phyloP scores from a whole-genome alignment of 1,140 invertebrate species.

The Panagrolaimus sp. region DNA sequence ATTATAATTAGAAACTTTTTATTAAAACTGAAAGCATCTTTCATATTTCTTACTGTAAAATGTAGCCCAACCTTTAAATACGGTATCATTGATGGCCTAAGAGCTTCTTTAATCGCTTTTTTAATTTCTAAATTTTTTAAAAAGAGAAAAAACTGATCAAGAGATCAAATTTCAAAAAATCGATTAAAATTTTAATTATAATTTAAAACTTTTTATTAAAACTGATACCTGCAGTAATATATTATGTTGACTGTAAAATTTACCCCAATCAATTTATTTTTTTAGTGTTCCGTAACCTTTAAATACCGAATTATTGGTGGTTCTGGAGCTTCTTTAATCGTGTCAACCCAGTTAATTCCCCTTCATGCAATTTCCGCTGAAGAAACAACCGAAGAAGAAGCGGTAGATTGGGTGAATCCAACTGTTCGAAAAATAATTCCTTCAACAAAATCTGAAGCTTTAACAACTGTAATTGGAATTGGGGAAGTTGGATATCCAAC shows the following conservation, averaged over 20 bases:
- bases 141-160: no score
- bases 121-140: no score
- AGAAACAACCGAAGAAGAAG: conserved; percentile 34
- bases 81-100: no score
- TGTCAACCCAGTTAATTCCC: conserved; percentile 40
- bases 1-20: no score
- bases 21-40: no score
- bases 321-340: conserved; percentile 37
- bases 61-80: no score
- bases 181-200: not conserved
- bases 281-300: conserved; percentile 45
- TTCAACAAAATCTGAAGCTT: conserved; percentile 26
- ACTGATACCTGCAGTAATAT: not conserved
- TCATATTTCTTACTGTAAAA: no score
- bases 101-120: no score
- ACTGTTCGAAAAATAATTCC: conserved; percentile 21
- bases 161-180: no score
- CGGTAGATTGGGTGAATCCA: conserved; percentile 45
- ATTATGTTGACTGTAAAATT: not conserved
- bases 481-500: conserved; percentile 43
- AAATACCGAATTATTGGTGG: conserved; percentile 35
- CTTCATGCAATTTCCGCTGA: conserved; percentile 18
- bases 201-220: not conserved
- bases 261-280: not conserved
- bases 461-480: conserved; percentile 36